phyloP scores from a whole-genome alignment of 2,797 vertebrate species.

The Macropus fuliginosus region DNA sequence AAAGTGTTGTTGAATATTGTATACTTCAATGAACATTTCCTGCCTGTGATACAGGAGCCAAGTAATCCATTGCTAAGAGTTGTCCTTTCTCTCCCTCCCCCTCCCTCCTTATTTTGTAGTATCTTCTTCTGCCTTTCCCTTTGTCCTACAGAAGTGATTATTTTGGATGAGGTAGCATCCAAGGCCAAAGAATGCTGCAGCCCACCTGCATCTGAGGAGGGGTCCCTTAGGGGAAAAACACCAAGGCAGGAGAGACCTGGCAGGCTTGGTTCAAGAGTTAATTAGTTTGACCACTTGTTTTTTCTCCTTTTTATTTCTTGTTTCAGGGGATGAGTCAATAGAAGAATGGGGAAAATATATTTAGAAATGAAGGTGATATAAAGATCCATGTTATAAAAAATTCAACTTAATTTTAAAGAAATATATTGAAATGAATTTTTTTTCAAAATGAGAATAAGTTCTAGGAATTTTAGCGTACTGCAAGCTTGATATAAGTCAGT shows the following conservation, averaged over 20 bases:
- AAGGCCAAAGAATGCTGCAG: no score
- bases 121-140: no score
- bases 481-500: neutral
- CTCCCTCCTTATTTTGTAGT: no score
- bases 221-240: no score
- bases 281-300: neutral
- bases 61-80: no score
- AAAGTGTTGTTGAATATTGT: neutral
- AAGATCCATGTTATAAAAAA: neutral
- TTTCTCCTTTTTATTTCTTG: neutral
- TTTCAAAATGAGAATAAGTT: neutral
- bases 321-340: neutral
- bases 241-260: no score
- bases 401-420: neutral
- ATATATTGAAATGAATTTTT: neutral
- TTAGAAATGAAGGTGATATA: neutral
- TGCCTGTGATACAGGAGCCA: no score
- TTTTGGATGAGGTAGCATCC: no score
- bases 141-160: no score
- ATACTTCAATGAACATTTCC: neutral
- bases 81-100: no score
- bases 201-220: no score
- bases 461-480: neutral
- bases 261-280: neutral
- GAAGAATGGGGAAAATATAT: neutral